Evolutionary conservation across 2,113 vertebrate genomes (phyloP), one percentile per base, ranked within the genome.

Genomic region (Tachysurus fulvidraco): DNA sequence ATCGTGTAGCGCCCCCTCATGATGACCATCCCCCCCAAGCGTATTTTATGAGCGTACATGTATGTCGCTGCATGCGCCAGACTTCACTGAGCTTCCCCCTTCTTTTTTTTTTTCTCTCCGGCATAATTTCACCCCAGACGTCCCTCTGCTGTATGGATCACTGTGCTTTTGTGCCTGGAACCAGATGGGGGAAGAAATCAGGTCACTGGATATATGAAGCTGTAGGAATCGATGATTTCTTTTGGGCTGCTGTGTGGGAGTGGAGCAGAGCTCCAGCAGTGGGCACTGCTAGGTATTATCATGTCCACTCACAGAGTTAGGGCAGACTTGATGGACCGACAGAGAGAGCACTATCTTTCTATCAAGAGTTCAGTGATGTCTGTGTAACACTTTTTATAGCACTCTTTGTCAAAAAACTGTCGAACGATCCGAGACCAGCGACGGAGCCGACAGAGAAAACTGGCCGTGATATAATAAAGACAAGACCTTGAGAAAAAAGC

Each of bases 201-300:
- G 92, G 92, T 94, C 92, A 92, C 77, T 77, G 80, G 85, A 77
- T 91, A 91, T 90, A 90, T 85, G 78, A 83, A 91, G 91, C 90
- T 88, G 83, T 83, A 89, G 89, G 89, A 91, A 88, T 88, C 88
- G 87, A 93, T 92, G 28, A 17, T 28, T 60, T 44, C 36, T 64
- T 81, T 62, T 23, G 36, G 57, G 41, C 46, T 52, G n/a, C 62
- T 65, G 41, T 65, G 59, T 83, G 36, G 60, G 60, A 50, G 81
- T 83, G 41, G 59, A 50, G 78, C 50, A 41, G 30, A 64, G 41
- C 80, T 82, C 60, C 81, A 83, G 25, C 60, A 64, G 36, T 83
- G 65, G 81, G 81, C 81, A 65, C 59, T 50, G 50, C 81, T 65
- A 65, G 44, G 59, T 41, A 65, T 82, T 65, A 62, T 82, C 23